Percentiles rank a stretch among this genome's conserved stretches.
These are phyloP conservation scores for Leptinotarsa defecta DNA, from an alignment of 1,140 invertebrate species.

Conservation along the genomic window DNA sequence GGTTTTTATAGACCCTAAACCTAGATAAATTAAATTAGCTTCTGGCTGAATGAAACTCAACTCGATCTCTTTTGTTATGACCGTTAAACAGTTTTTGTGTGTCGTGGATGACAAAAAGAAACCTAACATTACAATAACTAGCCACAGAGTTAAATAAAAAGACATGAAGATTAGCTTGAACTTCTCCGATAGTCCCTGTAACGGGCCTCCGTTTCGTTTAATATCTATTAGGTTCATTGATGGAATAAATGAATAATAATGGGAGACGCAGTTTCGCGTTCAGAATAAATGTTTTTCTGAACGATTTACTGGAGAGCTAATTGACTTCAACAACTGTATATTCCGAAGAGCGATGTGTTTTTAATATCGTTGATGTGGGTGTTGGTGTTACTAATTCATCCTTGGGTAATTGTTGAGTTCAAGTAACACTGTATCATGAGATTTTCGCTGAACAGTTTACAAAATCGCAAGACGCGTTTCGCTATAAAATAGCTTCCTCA, in stretches of 20 bases:
- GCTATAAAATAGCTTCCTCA: too few species aligned
- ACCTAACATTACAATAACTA: too few species aligned
- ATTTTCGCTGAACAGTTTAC: too few species aligned
- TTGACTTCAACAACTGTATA: background rate
- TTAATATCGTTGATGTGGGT: background rate
- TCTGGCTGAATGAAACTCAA: too few species aligned
- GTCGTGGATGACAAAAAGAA: too few species aligned
- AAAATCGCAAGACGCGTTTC: too few species aligned
- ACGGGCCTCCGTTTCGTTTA: background rate
- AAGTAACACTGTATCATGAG: too few species aligned
- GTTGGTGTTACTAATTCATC: background rate
- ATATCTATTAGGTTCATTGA: slow-evolving; percentile 7
- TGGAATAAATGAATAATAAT: slow-evolving; percentile 27
- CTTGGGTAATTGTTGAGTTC: background rate
- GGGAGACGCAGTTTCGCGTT: background rate
- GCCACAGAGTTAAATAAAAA: too few species aligned
- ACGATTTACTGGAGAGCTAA: background rate
- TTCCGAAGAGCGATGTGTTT: background rate
- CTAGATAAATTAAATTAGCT: too few species aligned
- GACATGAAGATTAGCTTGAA: background rate
- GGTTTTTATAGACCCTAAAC: too few species aligned
- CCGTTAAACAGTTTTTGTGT: too few species aligned
- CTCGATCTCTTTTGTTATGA: too few species aligned
- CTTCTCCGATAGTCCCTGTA: background rate
- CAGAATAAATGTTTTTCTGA: slow-evolving; percentile 16